These are phyloP conservation scores for Ptilorrhoa leucosticta DNA, from an alignment of 2,113 vertebrate species.

Conservation along the genomic window DNA sequence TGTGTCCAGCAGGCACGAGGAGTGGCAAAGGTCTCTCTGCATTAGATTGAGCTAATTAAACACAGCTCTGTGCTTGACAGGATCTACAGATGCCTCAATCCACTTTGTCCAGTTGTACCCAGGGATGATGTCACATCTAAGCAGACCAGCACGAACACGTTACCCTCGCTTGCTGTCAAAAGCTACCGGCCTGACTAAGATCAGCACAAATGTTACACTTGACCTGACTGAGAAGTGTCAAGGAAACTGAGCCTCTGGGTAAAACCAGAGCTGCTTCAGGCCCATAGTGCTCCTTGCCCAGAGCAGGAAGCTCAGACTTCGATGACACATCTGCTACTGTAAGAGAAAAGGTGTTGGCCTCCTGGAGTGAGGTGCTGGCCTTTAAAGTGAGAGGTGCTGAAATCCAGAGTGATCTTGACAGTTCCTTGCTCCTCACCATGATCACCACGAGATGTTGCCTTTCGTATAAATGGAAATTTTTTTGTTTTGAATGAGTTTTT, in stretches of 20 bases:
- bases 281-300: rapidly evolving
- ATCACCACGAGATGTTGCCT: not conserved
- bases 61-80: not conserved
- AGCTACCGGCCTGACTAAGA: not conserved
- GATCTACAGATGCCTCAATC: not conserved
- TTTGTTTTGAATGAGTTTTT: not conserved
- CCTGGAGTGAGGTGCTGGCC: not conserved
- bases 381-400: not conserved
- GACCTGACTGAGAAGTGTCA: not conserved
- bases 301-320: not conserved
- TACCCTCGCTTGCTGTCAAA: not conserved
- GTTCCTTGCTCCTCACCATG: not conserved
- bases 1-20: not conserved
- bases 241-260: not conserved
- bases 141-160: rapidly evolving
- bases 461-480: not conserved
- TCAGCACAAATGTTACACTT: not conserved
- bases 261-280: not conserved
- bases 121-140: not conserved
- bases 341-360: not conserved
- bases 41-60: slow-evolving; percentile 44
- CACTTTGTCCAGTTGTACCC: not conserved
- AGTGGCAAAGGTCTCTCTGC: not conserved
- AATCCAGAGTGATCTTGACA: not conserved
- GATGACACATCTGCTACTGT: not conserved